Percentiles rank a stretch among this genome's conserved stretches.
phyloP scores from a whole-genome alignment of 2,888 invertebrate species.

The Adelognathus sp. region DNA sequence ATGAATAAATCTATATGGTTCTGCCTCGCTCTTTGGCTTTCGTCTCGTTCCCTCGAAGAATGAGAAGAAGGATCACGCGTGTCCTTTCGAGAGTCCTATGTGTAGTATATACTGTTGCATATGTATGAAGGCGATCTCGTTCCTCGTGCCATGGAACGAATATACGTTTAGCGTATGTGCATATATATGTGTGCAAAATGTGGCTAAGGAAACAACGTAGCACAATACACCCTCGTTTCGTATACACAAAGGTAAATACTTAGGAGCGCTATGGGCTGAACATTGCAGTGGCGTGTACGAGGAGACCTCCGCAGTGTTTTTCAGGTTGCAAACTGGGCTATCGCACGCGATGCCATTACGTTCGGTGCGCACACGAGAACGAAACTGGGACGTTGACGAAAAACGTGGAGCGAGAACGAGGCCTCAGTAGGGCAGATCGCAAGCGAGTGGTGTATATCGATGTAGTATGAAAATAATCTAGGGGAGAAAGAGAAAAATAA shows the following conservation, averaged over 20 bases:
- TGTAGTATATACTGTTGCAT: constrained; percentile 28
- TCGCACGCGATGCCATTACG: constrained; percentile 71
- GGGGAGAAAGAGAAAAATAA: neutral
- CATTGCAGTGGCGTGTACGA: constrained; percentile 34
- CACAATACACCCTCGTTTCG: constrained; percentile 18
- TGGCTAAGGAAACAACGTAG: neutral
- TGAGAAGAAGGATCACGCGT: constrained; percentile 38
- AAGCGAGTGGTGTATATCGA: neutral
- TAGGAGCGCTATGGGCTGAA: neutral
- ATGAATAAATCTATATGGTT: constrained; percentile 9
- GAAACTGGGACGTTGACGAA: constrained; percentile 63
- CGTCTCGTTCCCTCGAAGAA: neutral
- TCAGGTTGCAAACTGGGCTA: constrained; percentile 67
- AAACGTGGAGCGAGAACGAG: constrained; percentile 34
- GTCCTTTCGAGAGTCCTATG: constrained; percentile 24
- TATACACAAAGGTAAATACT: constrained; percentile 14
- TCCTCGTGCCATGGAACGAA: constrained; percentile 17
- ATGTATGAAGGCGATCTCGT: constrained; percentile 35
- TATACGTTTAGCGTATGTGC: neutral
- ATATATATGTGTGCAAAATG: neutral
- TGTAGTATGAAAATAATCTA: neutral
- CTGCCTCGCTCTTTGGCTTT: constrained; percentile 2
- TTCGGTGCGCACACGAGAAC: constrained; percentile 34
- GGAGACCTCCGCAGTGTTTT: neutral
- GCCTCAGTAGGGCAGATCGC: neutral